Base-by-base conservation (phyloP, 2,113 vertebrate genomes). In the Electrona antarctica region DNA sequence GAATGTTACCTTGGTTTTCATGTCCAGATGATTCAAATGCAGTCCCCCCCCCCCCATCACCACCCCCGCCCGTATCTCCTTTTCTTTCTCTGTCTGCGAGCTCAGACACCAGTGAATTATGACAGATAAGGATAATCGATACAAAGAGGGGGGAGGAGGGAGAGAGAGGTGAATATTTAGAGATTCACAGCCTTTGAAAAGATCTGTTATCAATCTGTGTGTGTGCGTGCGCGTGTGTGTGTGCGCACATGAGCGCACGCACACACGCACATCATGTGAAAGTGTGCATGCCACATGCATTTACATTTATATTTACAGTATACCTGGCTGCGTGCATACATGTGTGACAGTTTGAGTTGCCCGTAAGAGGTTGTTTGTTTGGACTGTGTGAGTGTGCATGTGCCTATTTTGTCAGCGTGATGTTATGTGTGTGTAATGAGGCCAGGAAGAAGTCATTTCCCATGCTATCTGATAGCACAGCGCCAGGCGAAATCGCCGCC, bases 391-490 rank as follows among this genome's bases (percentile, higher is more conserved):
- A 47, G 11, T 59, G 15, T 29, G 57, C 57, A 60, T 48, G 28
- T 3, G 60, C 49, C 57, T 71, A 57, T 77, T 72, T 67, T 50
- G 49, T 75, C 2, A 8, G 12, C 57, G 64, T 70, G 62, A 12
- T 50, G 47, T 64, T 33, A 13, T 73, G 76, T 76, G 76, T 72
- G 80, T 85, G 87, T 88, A 86, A 90, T 89, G 87, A 91, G 86
- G 85, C 82, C 86, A 84, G 88, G 85, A 76, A 88, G 83, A 88
- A 91, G 88, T 91, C 89, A 93, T 94, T 91, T 92, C 91, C 90
- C 88, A 85, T 94, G 94, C 93, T 92, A 95, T 94, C 93, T 93
- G 96, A 97, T 96, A 94, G 90, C 55, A 76, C 74, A 90, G 87
- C 86, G 80, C 64, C 65, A 29, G 81, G 79, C 68, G 76, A 76